A percentile compares a stretch with the other conserved stretches of the same genome.
phyloP scores from a whole-genome alignment of 1,140 invertebrate genomes.

The Macrosteles quadrilineatus region DNA sequence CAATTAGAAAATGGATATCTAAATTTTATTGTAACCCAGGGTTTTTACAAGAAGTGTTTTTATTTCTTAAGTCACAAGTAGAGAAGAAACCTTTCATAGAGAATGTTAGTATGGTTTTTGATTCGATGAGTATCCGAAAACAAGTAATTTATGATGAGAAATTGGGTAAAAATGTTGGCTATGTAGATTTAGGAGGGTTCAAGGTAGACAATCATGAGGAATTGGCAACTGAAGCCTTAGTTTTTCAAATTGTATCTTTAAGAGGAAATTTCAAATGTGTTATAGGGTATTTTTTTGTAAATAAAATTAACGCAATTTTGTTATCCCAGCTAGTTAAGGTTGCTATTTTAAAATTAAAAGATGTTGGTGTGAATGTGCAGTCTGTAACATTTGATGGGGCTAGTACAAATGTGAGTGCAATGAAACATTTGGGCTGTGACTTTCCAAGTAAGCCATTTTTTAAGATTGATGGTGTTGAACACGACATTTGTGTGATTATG shows the following conservation, averaged over 20 bases:
- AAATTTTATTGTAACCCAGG: background rate
- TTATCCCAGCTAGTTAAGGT: background rate
- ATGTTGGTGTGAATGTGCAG: background rate
- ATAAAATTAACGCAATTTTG: background rate
- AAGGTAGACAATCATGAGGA: background rate
- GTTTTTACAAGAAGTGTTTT: background rate
- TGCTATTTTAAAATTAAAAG: background rate
- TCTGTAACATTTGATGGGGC: background rate
- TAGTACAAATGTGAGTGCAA: background rate
- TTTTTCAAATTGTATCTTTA: background rate
- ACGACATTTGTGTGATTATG: too few species aligned
- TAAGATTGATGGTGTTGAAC: too few species aligned
- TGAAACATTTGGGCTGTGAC: too few species aligned
- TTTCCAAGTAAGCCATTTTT: background rate
- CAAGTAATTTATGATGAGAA: background rate
- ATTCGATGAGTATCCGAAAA: background rate
- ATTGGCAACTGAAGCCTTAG: background rate
- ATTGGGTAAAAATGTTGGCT: background rate
- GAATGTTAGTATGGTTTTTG: background rate
- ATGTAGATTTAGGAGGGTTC: background rate
- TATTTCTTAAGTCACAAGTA: background rate
- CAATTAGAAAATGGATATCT: background rate
- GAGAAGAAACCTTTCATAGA: background rate
- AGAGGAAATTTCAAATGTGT: background rate
- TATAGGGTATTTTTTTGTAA: conserved; percentile 1